A percentile compares a stretch with the other conserved stretches of the same genome.
phyloP scores from a whole-genome alignment of 2,888 invertebrate species.

The Mamestra brassicae region DNA sequence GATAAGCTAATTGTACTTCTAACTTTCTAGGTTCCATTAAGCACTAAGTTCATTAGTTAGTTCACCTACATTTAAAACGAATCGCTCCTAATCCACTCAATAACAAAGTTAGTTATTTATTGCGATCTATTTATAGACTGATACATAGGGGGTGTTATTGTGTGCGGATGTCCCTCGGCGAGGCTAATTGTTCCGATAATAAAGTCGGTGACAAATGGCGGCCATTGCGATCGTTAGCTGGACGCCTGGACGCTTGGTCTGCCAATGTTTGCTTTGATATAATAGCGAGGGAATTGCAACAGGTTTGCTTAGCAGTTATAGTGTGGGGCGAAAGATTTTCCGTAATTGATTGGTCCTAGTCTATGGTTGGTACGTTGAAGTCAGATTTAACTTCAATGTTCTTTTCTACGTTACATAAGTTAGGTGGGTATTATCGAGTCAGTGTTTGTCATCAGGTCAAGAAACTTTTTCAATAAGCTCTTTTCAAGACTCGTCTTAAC shows the following conservation, averaged over 20 bases:
- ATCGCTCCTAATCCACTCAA: conserved; percentile 24
- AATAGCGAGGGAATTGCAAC: conserved; percentile 50
- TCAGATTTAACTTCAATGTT: background rate
- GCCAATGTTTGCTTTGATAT: conserved; percentile 38
- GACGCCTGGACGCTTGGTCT: conserved; percentile 17
- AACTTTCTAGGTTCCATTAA: background rate
- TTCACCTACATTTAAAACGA: background rate
- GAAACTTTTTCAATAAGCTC: conserved; percentile 13
- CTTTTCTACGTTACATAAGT: background rate
- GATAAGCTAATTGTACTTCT: background rate
- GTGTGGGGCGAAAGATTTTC: background rate
- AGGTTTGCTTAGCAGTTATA: conserved; percentile 32
- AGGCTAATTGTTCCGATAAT: conserved; percentile 74
- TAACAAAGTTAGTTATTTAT: conserved; percentile 54
- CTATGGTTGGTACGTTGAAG: background rate
- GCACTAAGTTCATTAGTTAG: background rate
- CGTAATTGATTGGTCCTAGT: conserved; percentile 11
- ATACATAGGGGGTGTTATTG: conserved; percentile 66
- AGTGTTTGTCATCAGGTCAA: background rate
- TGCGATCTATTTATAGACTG: conserved; percentile 60
- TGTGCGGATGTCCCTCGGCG: conserved; percentile 65
- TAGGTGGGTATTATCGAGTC: no score
- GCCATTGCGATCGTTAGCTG: conserved; percentile 29
- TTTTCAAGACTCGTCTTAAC: background rate
- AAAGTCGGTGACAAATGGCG: conserved; percentile 59